Base-by-base conservation (phyloP, 2,888 invertebrate species). In the Drosophila demipolita region DNA sequence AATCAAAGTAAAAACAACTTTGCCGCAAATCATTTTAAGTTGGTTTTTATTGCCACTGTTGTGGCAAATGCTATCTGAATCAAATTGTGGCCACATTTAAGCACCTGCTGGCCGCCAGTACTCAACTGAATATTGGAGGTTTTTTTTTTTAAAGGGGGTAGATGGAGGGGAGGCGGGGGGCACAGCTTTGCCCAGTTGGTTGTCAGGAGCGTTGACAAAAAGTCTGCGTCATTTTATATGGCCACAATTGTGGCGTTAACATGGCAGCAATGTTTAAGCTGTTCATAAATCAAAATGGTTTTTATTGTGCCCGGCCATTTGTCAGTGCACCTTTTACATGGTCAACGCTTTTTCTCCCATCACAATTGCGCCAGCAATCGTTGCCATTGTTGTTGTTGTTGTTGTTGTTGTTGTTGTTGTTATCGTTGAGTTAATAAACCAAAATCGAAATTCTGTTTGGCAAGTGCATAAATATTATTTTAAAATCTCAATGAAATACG, bases 401-500 rank as follows among this genome's bases (percentile, higher is more conserved):
- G 69, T 29, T 26, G 3, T 26, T 26, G 45, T 7, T 23, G n/a
- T 8, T 7, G 3, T 35, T 15, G 33, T 15, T 23, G 35, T 35
- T 45, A 45, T 33, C 35, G 40, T 77, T 78, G 69, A 86, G 87
- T 85, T 89, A 89, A 89, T 89, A 89, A 89, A 89, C 79, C 76
- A 62, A 82, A 74, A 80, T 68, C 67, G 67, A 87, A 79, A 87
- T 75, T 78, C 78, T 67, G 70, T 69, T 71, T 73, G 73, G 65
- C 60, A 70, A 65, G 68, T 70, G 64, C 60, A 88, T 81, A 89
- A 89, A 88, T 85, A 85, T 78, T 84, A 75, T 80, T 89, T 86
- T 75, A 64, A 87, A 87, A 69, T 79, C 86, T 68, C 85, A 77
- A 74, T 87, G 90, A 87, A 81, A 88, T 88, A 90, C 86, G 72